phyloP scores from a whole-genome alignment of 2,797 vertebrate genomes.

The Enoplosus armatus region DNA sequence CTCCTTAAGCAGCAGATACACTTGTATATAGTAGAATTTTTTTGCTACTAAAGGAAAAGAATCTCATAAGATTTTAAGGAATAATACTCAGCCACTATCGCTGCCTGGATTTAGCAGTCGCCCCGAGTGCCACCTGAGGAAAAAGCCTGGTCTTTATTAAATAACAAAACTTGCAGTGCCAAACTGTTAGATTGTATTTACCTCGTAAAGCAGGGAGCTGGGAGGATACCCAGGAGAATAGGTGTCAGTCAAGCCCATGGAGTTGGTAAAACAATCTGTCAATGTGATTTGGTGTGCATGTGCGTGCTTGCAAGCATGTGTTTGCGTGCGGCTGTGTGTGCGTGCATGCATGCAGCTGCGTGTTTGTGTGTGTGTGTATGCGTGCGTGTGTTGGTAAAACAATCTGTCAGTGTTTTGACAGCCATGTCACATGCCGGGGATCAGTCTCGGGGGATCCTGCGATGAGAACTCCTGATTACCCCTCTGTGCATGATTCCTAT shows the following conservation, averaged over 20 bases:
- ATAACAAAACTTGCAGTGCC: slow-evolving; percentile 47
- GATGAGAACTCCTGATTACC: slow-evolving; percentile 78
- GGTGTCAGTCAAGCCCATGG: slow-evolving; percentile 78
- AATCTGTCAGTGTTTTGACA: slow-evolving; percentile 84
- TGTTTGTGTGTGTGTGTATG: slow-evolving; percentile 15
- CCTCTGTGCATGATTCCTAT: slow-evolving; percentile 72
- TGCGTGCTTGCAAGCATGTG: slow-evolving; percentile 34
- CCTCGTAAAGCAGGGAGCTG: slow-evolving; percentile 58
- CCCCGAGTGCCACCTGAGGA: slow-evolving; percentile 32
- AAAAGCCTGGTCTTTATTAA: slow-evolving; percentile 51
- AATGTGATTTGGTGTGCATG: slow-evolving; percentile 51
- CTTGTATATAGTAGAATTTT: not conserved
- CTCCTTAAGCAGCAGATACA: not conserved
- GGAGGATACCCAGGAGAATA: slow-evolving; percentile 74
- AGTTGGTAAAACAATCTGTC: slow-evolving; percentile 77
- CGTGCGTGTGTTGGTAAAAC: slow-evolving; percentile 69
- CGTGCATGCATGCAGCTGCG: not conserved
- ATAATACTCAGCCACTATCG: not conserved
- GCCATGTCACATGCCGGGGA: slow-evolving; percentile 76
- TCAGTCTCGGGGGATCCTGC: slow-evolving; percentile 78
- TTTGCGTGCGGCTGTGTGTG: slow-evolving; percentile 27
- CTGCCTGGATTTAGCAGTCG: slow-evolving; percentile 32
- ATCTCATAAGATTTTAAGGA: not conserved
- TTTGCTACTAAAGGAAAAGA: not conserved
- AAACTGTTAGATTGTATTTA: slow-evolving; percentile 67